These are phyloP conservation scores for Icerya purchasi DNA, from an alignment of 2,888 invertebrate genomes.

Conservation along the genomic window DNA sequence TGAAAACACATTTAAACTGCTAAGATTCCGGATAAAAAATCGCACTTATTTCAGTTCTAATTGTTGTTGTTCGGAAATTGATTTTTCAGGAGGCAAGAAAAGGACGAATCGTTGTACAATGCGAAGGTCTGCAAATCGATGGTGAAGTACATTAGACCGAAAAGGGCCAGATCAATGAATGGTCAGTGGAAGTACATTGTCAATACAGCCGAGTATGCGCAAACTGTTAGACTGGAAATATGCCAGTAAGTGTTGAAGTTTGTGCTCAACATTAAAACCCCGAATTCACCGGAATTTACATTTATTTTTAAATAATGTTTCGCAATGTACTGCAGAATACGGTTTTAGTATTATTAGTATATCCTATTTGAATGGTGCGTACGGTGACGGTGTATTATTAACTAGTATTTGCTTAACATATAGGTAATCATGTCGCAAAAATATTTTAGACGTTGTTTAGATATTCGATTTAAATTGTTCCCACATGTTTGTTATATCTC, in stretches of 20 bases:
- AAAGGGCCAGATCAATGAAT: conserved; percentile 53
- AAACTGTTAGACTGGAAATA: conserved; percentile 58
- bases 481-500: conserved; percentile 19
- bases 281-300: no score
- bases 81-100: no score
- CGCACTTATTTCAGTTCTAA: no score
- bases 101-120: no score
- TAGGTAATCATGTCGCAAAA: background rate
- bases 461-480: background rate
- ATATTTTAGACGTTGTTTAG: background rate
- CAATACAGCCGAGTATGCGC: conserved; percentile 63
- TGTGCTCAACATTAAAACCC: background rate
- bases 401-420: background rate
- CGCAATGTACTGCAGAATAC: background rate
- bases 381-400: background rate
- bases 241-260: conserved; percentile 38
- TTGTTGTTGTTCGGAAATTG: no score
- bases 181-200: conserved; percentile 73
- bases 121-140: conserved; percentile 62
- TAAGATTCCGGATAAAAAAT: no score
- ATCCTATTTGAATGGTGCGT: background rate
- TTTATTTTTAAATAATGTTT: background rate
- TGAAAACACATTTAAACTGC: no score
- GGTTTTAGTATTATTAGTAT: background rate
- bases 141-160: conserved; percentile 56